A percentile compares a stretch with the other conserved stretches of the same genome.
phyloP scores from a whole-genome alignment of 1,140 invertebrate genomes.

The Neodiprion lecontei region DNA sequence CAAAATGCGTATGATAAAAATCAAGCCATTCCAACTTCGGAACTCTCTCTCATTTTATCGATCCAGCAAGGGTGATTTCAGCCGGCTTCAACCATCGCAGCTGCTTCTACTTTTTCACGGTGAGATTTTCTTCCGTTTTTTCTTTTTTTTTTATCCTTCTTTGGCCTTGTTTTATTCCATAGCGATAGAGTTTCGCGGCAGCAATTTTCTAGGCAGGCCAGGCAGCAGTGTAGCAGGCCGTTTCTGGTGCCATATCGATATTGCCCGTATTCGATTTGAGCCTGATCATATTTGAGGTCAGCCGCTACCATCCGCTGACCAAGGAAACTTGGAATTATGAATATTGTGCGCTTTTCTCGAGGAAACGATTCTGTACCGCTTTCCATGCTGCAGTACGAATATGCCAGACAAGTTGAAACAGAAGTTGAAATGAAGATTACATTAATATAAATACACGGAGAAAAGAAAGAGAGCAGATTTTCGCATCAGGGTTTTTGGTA shows the following conservation, averaged over 20 bases:
- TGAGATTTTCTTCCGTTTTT: neutral
- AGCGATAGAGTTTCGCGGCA: neutral
- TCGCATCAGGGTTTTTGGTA: too few relatives aligned
- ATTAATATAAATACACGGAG: too few relatives aligned
- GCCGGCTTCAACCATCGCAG: neutral
- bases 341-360: neutral
- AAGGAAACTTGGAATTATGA: constrained; percentile 3
- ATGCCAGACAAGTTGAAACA: too few relatives aligned
- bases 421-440: too few relatives aligned
- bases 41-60: too few relatives aligned
- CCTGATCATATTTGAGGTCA: neutral
- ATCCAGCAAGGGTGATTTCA: too few relatives aligned
- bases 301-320: neutral
- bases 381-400: too few relatives aligned
- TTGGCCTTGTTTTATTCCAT: neutral
- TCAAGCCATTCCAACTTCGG: too few relatives aligned
- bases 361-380: too few relatives aligned
- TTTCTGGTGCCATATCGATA: neutral
- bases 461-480: too few relatives aligned
- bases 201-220: neutral
- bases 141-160: neutral
- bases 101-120: neutral
- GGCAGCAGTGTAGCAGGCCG: neutral
- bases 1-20: too few relatives aligned
- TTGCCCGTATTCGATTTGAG: neutral